Evolutionary conservation across 2,888 invertebrate genomes (phyloP).

Genomic region (Phalangium opilio): DNA sequence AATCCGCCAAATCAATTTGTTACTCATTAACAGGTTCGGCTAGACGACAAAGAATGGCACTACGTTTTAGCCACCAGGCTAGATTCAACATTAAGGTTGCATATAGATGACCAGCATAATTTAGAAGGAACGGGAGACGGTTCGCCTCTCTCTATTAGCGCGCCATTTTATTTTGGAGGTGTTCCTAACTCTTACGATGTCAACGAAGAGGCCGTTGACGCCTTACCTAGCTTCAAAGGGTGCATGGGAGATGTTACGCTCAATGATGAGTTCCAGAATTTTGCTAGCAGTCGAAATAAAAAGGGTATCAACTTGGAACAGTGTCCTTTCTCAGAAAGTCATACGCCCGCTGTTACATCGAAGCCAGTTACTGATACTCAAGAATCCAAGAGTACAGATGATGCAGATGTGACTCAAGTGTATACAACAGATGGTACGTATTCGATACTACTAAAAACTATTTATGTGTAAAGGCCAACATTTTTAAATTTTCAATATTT

Average conservation of each 20-base stretch:
- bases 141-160: slow-evolving; percentile 31
- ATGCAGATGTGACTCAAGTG: background rate
- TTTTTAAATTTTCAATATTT: too few relatives aligned
- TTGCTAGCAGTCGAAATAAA: slow-evolving; percentile 47
- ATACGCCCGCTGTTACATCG: too few relatives aligned
- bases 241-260: slow-evolving; percentile 87
- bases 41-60: slow-evolving; percentile 84
- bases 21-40: too few relatives aligned
- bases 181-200: slow-evolving; percentile 46
- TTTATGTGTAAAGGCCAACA: too few relatives aligned
- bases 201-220: slow-evolving; percentile 35
- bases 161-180: slow-evolving; percentile 73
- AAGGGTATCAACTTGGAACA: slow-evolving; percentile 22
- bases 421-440: background rate
- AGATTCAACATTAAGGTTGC: slow-evolving; percentile 47
- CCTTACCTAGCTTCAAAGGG: slow-evolving; percentile 51
- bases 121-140: slow-evolving; percentile 32
- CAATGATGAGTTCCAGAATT: slow-evolving; percentile 63
- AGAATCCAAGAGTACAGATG: too few relatives aligned
- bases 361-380: too few relatives aligned
- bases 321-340: slow-evolving; percentile 20
- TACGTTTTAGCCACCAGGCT: slow-evolving; percentile 72
- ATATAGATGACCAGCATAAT: slow-evolving; percentile 68
- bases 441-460: too few relatives aligned
- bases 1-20: too few relatives aligned